A percentile compares a stretch with the other conserved stretches of the same genome.
Evolutionary conservation across 2,113 vertebrate species (phyloP).

Genomic region (Ctenomys sociabilis): DNA sequence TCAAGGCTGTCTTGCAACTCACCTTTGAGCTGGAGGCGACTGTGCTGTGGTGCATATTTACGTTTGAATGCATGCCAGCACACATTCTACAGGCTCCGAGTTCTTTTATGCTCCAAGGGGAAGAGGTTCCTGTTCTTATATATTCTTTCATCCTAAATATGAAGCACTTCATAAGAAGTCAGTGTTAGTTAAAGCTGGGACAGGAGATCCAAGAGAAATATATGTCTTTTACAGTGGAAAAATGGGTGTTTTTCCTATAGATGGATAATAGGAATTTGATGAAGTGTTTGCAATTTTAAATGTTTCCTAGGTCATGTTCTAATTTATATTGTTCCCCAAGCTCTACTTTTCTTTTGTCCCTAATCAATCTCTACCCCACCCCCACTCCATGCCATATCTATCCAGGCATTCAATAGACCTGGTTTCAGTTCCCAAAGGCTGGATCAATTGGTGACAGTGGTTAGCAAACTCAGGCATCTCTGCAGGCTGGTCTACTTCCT

Average conservation of each 20-base stretch:
- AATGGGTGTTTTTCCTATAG: background rate
- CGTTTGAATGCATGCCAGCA: constrained; percentile 68
- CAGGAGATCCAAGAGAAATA: background rate
- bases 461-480: background rate
- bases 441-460: background rate
- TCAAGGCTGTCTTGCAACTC: constrained; percentile 44
- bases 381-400: background rate
- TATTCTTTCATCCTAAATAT: constrained; percentile 70
- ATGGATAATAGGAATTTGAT: background rate
- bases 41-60: constrained; percentile 55
- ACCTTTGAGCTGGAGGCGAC: constrained; percentile 59
- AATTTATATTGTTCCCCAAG: background rate
- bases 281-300: accelerated
- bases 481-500: background rate
- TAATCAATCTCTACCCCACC: background rate
- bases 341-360: constrained; percentile 33
- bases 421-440: constrained; percentile 21
- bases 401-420: background rate
- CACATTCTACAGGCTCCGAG: constrained; percentile 44
- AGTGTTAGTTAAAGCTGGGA: background rate
- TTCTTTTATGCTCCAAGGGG: constrained; percentile 63
- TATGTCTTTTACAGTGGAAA: accelerated
- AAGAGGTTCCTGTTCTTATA: constrained; percentile 46
- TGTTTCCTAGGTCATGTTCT: background rate
- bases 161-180: constrained; percentile 64